Percentiles rank a stretch among this genome's conserved stretches.
Conservation (phyloP, 2,888 invertebrate genomes). For the Gryllus longicercus region DNA sequence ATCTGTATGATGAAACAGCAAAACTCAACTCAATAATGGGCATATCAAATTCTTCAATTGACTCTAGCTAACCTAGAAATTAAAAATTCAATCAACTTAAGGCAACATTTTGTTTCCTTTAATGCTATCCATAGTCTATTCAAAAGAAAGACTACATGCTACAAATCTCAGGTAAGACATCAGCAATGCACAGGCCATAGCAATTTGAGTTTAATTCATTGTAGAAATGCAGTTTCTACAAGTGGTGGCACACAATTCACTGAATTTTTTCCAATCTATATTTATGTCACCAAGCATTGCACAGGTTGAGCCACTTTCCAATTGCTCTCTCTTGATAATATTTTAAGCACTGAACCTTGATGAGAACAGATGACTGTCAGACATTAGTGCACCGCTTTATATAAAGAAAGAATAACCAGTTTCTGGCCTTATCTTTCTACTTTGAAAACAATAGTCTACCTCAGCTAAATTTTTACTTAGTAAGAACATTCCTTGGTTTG, state of each 20-base stretch:
- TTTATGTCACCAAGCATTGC: conserved; percentile 6
- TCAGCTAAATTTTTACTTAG: neutral
- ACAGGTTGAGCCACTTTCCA: neutral
- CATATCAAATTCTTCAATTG: conserved; percentile 30
- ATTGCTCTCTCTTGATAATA: neutral
- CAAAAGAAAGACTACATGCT: neutral
- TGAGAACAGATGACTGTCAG: neutral
- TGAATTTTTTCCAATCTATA: neutral
- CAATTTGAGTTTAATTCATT: neutral
- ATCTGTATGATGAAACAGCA: conserved; percentile 34
- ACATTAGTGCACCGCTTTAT: neutral
- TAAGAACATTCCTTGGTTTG: neutral
- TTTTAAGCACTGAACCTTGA: neutral
- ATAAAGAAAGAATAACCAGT: neutral
- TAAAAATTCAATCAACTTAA: conserved; percentile 35
- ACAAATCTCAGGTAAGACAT: neutral
- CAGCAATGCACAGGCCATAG: neutral
- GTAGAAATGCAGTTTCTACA: neutral
- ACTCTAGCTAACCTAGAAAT: conserved; percentile 34
- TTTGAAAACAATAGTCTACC: neutral
- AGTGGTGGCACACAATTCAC: neutral
- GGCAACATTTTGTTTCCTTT: conserved; percentile 36
- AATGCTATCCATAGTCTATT: neutral
- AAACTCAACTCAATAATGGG: conserved; percentile 28
- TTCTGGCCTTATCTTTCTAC: neutral